Evolutionary conservation across 2,113 vertebrate genomes (phyloP).

Genomic region (Neolamprologus cancellatus): DNA sequence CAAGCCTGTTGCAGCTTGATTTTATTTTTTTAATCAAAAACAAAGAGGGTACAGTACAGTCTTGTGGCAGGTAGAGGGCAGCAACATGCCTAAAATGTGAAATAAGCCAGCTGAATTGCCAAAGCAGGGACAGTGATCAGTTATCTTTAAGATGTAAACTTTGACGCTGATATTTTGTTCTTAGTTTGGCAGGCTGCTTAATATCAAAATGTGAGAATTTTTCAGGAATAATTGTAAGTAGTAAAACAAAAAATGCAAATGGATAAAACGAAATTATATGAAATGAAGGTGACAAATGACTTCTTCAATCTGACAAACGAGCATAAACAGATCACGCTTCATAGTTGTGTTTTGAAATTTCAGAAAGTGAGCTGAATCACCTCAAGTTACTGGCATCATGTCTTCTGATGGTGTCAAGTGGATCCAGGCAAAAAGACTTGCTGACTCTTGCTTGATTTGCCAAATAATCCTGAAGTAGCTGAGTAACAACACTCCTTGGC

Average conservation of each 20-base stretch:
- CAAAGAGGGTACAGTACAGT: neutral
- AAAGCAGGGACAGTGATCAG: neutral
- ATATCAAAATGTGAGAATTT: neutral
- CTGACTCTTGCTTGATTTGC: neutral
- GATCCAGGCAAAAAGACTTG: neutral
- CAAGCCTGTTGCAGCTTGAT: neutral
- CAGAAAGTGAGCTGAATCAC: neutral
- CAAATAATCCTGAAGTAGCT: neutral
- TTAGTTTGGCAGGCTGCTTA: neutral
- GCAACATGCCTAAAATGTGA: neutral
- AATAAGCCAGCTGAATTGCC: neutral
- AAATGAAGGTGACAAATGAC: neutral
- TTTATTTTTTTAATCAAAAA: neutral
- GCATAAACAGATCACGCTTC: neutral
- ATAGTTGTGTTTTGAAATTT: neutral
- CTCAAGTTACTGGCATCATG: neutral
- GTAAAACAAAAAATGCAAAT: neutral
- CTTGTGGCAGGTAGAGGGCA: conserved; percentile 37
- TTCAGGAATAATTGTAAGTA: neutral
- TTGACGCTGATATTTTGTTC: neutral
- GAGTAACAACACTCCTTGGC: neutral
- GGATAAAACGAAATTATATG: neutral
- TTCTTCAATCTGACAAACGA: neutral
- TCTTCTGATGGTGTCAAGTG: neutral
- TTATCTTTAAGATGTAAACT: neutral